Evolutionary conservation across 2,888 invertebrate genomes (phyloP), one percentile per base, ranked within the genome.

Genomic region (Hemithea aestivaria): DNA sequence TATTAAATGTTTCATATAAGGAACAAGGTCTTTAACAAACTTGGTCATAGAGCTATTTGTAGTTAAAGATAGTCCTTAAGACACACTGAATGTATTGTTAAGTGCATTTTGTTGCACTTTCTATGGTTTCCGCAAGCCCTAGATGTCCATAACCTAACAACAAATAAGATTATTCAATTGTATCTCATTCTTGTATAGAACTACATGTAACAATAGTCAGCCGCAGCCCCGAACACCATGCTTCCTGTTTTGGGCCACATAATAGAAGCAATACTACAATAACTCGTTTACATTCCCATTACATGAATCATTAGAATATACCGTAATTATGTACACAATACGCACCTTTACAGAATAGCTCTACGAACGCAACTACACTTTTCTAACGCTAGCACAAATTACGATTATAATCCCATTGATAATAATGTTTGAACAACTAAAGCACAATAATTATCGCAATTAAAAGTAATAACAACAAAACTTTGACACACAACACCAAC

Each of bases 381-480:
- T 50, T 45, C 35, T 48, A 55, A 35, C 39, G 27, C 30, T 51
- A 35, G 21, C 33, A 53, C 48, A 48, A 61, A 45, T 46, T 44
- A 35, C 44, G 48, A 62, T 63, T 52, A 67, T 48, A 63, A 64
- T 73, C 50, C 65, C 72, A 78, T 78, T 79, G 65, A 81, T 64
- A 61, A 76, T 69, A 66, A 43, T 53, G 39, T 46, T 56, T 57
- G 52, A 66, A 45, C 46, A 62, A 56, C 26, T 58, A 64, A 47
- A 52, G 56, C 50, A 67, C 53, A 56, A 57, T 65, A 73, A 65
- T 66, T 73, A 63, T 54, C 54, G 60, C 62, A 60, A 66, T 66
- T 61, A 65, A 57, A 70, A 64, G 66, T 68, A 75, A 70, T 75
- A 84, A 75, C 82, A 85, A 85, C 82, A 83, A 82, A 82, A 82